Conservation (phyloP, 1,140 invertebrate genomes). For the Mycetomoellerius zeteki region DNA sequence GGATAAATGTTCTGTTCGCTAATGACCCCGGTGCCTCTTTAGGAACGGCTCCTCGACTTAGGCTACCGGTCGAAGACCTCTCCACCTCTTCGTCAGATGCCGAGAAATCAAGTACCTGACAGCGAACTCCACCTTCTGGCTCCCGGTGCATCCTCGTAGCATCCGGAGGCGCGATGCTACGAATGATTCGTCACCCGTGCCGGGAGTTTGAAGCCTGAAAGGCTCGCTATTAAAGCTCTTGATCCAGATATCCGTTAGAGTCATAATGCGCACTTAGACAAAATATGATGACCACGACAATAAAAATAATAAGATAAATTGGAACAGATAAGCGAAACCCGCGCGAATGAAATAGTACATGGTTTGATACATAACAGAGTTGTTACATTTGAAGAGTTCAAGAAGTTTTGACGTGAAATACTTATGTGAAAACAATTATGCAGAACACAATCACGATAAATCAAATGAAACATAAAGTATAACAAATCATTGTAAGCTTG, state of each 20-base stretch:
- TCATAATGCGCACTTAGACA: neutral
- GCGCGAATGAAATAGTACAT: neutral
- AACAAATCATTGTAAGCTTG: neutral
- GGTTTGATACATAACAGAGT: neutral
- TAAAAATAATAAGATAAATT: constrained; percentile 1
- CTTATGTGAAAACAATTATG: neutral
- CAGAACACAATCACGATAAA: neutral
- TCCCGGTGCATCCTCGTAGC: constrained; percentile 67
- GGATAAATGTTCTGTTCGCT: constrained; percentile 84
- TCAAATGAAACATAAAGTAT: neutral
- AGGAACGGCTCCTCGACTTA: constrained; percentile 76
- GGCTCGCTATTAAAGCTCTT: neutral
- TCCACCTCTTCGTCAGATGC: constrained; percentile 67
- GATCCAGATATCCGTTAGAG: constrained; percentile 4
- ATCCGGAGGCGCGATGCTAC: constrained; percentile 51
- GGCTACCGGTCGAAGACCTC: constrained; percentile 78
- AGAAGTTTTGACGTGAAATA: neutral
- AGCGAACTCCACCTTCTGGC: constrained; percentile 76
- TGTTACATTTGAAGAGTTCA: neutral
- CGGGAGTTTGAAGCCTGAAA: neutral
- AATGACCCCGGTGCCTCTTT: constrained; percentile 81
- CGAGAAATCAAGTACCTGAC: constrained; percentile 75
- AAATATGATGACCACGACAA: neutral
- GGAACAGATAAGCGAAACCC: neutral
- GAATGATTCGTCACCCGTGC: constrained; percentile 53